Evolutionary conservation across 2,797 vertebrate genomes (phyloP).

Genomic region (Petrocephalus sullivani): DNA sequence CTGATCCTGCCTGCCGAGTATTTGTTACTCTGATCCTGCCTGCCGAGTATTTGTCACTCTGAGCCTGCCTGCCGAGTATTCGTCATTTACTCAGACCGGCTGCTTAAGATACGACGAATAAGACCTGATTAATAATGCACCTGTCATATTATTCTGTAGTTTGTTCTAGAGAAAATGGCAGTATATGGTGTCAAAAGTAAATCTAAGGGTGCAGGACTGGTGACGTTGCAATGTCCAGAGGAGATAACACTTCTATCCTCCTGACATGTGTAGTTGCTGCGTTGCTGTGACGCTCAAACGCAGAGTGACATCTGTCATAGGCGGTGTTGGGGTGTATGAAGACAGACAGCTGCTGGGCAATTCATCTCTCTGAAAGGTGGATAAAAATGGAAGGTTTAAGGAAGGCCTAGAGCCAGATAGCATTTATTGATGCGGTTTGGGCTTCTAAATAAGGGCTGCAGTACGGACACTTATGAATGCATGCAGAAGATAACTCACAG

Average conservation of each 20-base stretch:
- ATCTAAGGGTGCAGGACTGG: neutral
- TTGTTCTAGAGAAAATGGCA: neutral
- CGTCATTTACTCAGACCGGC: neutral
- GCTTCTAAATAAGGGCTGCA: neutral
- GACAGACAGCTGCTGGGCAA: neutral
- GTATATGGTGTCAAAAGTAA: neutral
- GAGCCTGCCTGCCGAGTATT: neutral
- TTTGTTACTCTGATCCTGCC: no score
- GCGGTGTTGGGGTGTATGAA: neutral
- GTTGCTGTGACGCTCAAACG: neutral
- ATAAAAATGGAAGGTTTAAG: neutral
- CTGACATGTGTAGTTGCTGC: neutral
- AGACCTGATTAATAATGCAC: neutral
- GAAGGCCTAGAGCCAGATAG: neutral
- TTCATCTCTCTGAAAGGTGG: neutral
- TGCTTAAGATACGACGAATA: neutral
- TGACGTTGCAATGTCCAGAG: neutral
- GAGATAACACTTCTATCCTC: neutral
- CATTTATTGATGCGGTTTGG: neutral
- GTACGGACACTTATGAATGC: neutral
- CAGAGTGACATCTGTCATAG: neutral
- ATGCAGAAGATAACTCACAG: neutral
- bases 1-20: neutral
- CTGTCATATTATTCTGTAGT: neutral
- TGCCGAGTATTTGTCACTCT: no score